phyloP scores from a whole-genome alignment of 2,888 invertebrate genomes.

The Iselma pallidipennis region DNA sequence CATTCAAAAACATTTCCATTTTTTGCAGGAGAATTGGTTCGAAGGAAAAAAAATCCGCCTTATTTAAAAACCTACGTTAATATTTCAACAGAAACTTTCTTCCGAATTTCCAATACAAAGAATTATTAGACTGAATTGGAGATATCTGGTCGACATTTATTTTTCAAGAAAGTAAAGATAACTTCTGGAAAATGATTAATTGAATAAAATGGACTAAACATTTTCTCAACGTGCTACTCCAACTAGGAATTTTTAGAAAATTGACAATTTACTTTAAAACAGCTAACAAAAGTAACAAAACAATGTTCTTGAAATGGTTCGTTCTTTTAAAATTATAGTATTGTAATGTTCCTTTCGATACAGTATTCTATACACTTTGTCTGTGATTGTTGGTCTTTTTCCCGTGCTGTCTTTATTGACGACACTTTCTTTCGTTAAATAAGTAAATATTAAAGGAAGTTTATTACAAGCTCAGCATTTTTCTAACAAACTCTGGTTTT shows the following conservation, averaged over 20 bases:
- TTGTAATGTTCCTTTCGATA: too few relatives aligned
- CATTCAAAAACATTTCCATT: neutral
- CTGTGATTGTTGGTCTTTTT: neutral
- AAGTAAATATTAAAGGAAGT: neutral
- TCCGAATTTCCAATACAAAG: slow-evolving; percentile 2
- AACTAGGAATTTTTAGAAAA: neutral
- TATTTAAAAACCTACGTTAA: slow-evolving; percentile 4
- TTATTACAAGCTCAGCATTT: slow-evolving; percentile 3
- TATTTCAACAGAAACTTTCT: slow-evolving; percentile 12
- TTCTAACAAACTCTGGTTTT: neutral
- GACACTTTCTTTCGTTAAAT: neutral
- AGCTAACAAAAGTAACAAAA: neutral
- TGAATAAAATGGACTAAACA: neutral
- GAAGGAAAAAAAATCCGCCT: neutral
- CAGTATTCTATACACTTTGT: neutral
- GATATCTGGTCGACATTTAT: slow-evolving; percentile 18
- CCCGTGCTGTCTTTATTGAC: neutral
- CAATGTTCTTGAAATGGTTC: neutral
- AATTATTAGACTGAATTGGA: slow-evolving; percentile 14
- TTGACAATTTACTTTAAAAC: slow-evolving; percentile 3
- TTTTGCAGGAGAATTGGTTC: neutral
- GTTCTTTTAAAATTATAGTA: neutral
- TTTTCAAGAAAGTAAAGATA: slow-evolving; percentile 16
- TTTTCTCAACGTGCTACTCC: neutral
- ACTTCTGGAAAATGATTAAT: slow-evolving; percentile 2